Evolutionary conservation across 2,888 invertebrate species (phyloP).

Genomic region (Rotaria socialis): DNA sequence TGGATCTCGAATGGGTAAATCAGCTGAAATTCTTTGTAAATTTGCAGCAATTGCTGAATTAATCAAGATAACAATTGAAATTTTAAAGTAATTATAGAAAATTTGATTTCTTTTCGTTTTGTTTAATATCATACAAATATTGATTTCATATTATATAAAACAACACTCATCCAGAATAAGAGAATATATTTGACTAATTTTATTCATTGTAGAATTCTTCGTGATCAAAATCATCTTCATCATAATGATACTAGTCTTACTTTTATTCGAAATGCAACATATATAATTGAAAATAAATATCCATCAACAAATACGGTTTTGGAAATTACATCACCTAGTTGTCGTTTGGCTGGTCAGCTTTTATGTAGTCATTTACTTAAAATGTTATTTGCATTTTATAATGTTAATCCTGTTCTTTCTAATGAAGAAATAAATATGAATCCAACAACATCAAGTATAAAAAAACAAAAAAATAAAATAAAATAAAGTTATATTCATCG

Average conservation of each 20-base stretch:
- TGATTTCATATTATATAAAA: too few species aligned
- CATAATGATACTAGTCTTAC: background rate
- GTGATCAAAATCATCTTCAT: background rate
- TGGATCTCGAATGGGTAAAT: background rate
- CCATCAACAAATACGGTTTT: background rate
- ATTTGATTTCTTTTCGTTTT: too few species aligned
- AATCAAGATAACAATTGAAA: background rate
- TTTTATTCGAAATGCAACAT: background rate
- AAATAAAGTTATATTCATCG: too few species aligned
- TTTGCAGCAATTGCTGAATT: background rate
- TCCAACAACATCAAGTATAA: background rate
- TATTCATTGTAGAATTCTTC: background rate
- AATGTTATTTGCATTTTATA: background rate
- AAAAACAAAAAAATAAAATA: background rate
- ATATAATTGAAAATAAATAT: background rate
- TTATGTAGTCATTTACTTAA: background rate
- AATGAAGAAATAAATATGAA: background rate
- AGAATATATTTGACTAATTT: too few species aligned
- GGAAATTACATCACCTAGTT: background rate
- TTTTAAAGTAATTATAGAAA: background rate
- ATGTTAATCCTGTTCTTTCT: background rate
- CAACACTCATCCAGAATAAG: too few species aligned
- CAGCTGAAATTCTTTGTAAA: background rate
- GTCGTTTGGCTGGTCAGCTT: background rate
- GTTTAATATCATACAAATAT: too few species aligned